A percentile compares a stretch with the other conserved stretches of the same genome.
These are phyloP conservation scores for Epinephelus moara DNA, from an alignment of 2,113 vertebrate genomes.

Conservation along the genomic window DNA sequence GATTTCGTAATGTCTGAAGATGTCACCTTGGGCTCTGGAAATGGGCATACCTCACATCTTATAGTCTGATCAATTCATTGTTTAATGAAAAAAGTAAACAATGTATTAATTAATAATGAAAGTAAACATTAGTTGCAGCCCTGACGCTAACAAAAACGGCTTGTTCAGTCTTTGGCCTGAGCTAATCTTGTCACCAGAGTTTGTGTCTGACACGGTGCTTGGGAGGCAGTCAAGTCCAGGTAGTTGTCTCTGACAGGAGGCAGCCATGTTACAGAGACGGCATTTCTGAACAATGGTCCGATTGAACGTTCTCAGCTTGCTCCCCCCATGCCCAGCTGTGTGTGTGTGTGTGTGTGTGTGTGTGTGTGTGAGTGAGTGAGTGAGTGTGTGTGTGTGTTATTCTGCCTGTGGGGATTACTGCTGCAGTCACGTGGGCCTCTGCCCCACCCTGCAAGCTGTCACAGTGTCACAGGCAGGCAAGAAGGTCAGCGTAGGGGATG, in stretches of 20 bases:
- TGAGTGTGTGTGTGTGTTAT: constrained; percentile 37
- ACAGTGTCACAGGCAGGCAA: constrained; percentile 71
- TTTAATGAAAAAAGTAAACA: not conserved
- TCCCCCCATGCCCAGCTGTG: constrained; percentile 75
- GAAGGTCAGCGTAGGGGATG: constrained; percentile 82
- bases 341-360: constrained; percentile 30
- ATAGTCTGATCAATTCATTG: not conserved
- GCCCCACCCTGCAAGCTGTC: constrained; percentile 88
- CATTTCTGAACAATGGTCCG: constrained; percentile 85
- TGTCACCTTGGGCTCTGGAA: not conserved
- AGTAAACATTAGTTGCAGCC: not conserved
- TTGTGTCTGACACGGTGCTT: not conserved
- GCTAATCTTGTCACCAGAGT: not conserved
- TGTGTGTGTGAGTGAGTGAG: constrained; percentile 54
- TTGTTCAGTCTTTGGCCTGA: not conserved
- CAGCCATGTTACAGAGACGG: constrained; percentile 69
- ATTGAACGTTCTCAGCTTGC: constrained; percentile 82
- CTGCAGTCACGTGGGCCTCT: constrained; percentile 85
- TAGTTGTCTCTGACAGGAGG: constrained; percentile 68
- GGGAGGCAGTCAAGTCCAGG: constrained; percentile 7
- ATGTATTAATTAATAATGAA: not conserved
- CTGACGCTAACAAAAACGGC: not conserved
- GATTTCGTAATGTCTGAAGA: not conserved
- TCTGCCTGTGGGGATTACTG: constrained; percentile 83
- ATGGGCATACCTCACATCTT: not conserved